A percentile compares a stretch with the other conserved stretches of the same genome.
Conservation (phyloP, 35 echinoderm and acorn worm genomes). For the Ophiothrix spiculata region DNA sequence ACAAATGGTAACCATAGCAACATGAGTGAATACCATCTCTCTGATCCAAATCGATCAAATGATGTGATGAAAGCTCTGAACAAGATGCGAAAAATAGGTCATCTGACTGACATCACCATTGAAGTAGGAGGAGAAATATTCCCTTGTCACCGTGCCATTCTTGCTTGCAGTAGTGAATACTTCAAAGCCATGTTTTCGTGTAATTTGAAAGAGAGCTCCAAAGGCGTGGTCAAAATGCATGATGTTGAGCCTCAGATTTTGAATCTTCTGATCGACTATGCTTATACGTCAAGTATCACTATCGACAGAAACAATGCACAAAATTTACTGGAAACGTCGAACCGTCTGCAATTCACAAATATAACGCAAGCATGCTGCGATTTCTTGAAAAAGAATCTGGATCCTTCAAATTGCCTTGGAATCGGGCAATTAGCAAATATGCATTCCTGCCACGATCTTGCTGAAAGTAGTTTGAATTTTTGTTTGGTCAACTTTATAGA, state of each 20-base stretch:
- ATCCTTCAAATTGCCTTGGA: constrained; percentile 72
- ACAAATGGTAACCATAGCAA: background rate
- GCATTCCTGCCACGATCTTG: constrained; percentile 38
- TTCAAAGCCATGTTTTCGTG: constrained; percentile 76
- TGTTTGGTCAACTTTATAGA: constrained; percentile 34
- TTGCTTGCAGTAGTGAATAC: constrained; percentile 70
- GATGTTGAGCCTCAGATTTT: constrained; percentile 40
- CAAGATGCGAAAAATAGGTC: constrained; percentile 55
- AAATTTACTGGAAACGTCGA: constrained; percentile 51
- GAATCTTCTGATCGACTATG: constrained; percentile 52
- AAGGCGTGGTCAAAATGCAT: constrained; percentile 47
- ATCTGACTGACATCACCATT: constrained; percentile 59
- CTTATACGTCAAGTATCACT: constrained; percentile 60
- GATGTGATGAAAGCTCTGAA: constrained; percentile 41
- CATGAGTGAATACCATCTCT: constrained; percentile 16
- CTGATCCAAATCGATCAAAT: constrained; percentile 20
- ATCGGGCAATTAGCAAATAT: constrained; percentile 47
- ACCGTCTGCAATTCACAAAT: constrained; percentile 50
- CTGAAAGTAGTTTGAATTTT: constrained; percentile 21
- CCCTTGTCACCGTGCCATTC: constrained; percentile 60
- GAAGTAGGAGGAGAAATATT: constrained; percentile 15
- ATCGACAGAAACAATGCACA: constrained; percentile 61
- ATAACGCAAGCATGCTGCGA: constrained; percentile 63
- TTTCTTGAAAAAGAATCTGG: constrained; percentile 53
- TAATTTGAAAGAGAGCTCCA: constrained; percentile 53